Evolutionary conservation across 2,888 invertebrate genomes (phyloP), one percentile per base, ranked within the genome.

Genomic region (Schizotus pectinicornis): DNA sequence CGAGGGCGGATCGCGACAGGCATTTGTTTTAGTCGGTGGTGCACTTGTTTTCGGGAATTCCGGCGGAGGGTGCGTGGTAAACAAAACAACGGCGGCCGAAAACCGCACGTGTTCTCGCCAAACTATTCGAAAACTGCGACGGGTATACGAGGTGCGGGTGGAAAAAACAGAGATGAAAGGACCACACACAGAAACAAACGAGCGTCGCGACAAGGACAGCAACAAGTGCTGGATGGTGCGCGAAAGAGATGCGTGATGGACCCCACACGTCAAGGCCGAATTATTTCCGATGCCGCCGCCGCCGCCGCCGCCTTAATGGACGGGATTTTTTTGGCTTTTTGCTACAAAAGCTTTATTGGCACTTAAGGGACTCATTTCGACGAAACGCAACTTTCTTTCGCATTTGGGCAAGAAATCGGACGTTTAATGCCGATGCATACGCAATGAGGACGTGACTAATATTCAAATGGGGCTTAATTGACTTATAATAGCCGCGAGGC

Each of bases 221-320:
- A 39, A 32, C 13, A 38, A 8, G 35, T 11, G 7, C 32, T 22
- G 34, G 11, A 42, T n/a, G 37, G 43, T 7, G 33, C 5, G 54
- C 37, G 6, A 41, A 43, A 53, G 59, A 59, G 22, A 38, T 38
- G 31, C 2, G 35, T 12, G 35, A 47, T 43, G 38, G 56, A 56
- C 56, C 56, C 38, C 56, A 56, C 56, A 36, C 56, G 32, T 37
- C 56, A 56, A 56, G 56, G 56, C 46, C 56, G 51, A 47, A 51
- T 38, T 45, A 56, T 56, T 56, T 56, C 43, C 34, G 54, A 13
- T 48, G 35, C 13, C 35, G 22, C 3, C 22, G 22, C 22, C 22
- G 35, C 13, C 35, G 22, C 3, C 22, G 22, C 22, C 22, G 22
- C 22, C 22, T 22, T 22, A 3, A 22, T 22, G 22, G 22, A 22